Percentiles rank a stretch among this genome's conserved stretches.
These are phyloP conservation scores for Mimas tiliae DNA, from an alignment of 2,888 invertebrate species.

Conservation along the genomic window DNA sequence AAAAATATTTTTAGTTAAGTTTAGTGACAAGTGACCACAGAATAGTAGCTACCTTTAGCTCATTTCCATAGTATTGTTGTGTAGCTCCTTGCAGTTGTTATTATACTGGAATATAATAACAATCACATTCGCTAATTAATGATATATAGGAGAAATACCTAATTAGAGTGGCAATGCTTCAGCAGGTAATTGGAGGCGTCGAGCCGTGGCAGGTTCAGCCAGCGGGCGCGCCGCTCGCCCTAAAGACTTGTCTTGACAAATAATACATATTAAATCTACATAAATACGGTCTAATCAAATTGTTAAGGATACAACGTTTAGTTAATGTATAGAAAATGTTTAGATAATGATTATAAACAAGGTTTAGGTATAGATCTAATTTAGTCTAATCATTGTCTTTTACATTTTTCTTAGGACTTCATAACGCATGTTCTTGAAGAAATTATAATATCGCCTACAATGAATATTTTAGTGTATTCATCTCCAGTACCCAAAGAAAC, in stretches of 20 bases:
- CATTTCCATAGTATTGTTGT: neutral
- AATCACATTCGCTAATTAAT: neutral
- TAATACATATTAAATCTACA: conserved; percentile 31
- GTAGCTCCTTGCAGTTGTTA: neutral
- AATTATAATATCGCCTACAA: too few relatives aligned
- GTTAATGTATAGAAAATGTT: too few relatives aligned
- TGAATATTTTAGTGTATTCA: too few relatives aligned
- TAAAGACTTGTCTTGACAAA: conserved; percentile 59
- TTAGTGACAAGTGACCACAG: neutral
- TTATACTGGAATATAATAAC: neutral
- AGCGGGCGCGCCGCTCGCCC: conserved; percentile 52
- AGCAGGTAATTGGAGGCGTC: conserved; percentile 55
- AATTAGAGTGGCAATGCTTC: conserved; percentile 17
- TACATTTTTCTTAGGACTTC: too few relatives aligned
- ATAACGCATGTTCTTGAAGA: too few relatives aligned
- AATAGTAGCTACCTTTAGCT: neutral
- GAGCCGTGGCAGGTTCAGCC: conserved; percentile 66
- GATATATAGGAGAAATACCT: too few relatives aligned
- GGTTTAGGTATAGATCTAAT: too few relatives aligned
- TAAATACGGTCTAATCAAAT: neutral
- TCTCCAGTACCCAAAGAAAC: too few relatives aligned
- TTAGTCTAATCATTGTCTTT: too few relatives aligned
- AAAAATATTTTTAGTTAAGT: too few relatives aligned
- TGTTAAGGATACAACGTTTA: too few relatives aligned
- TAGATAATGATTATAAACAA: too few relatives aligned